Evolutionary conservation across 2,888 invertebrate species (phyloP), one percentile per base, ranked within the genome.

Genomic region (Xestia rhomboidea): DNA sequence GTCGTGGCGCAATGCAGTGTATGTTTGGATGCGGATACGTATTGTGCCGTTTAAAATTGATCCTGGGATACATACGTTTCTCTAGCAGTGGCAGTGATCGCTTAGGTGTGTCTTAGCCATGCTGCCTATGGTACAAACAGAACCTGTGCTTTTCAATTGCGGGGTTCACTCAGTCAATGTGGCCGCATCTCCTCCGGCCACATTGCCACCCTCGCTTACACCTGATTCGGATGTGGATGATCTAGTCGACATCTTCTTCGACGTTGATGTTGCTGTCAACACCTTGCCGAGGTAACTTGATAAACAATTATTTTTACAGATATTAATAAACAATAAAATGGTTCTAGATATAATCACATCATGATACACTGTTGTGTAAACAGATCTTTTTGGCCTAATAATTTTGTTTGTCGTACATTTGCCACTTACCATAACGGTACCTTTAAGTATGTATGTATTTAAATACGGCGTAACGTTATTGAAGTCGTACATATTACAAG

Each of bases 1-100:
- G 93, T 93, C 93, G 96, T 96, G 96, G 96, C 96, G 96, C 96
- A 96, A 96, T 96, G 96, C 96, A 95, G 96, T 96, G 95, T 95
- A 95, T 95, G 95, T 96, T 95, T 94, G 92, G 93, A 93, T 94
- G 93, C 93, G 94, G 93, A 94, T 94, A 94, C 91, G 90, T 93
- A 92, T 91, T 93, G 94, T 95, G 95, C 93, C 91, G 90, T 94
- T 93, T 92, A 88, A 93, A 93, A 92, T 92, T 94, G 88, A 92
- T 92, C 88, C 89, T 91, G 88, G 92, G 90, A 93, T 92, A 93
- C 90, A 86, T 90, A 91, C 88, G 89, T 93, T 90, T 91, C 86
- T 90, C 92, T 89, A 93, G 90, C 84, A 92, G 93, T 93, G 92
- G 91, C 80, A 90, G 93, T 91, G 93, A 91, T 89, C 91, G 89